A percentile compares a stretch with the other conserved stretches of the same genome.
Evolutionary conservation across 2,113 vertebrate species (phyloP).

Genomic region (Raja brachyura): DNA sequence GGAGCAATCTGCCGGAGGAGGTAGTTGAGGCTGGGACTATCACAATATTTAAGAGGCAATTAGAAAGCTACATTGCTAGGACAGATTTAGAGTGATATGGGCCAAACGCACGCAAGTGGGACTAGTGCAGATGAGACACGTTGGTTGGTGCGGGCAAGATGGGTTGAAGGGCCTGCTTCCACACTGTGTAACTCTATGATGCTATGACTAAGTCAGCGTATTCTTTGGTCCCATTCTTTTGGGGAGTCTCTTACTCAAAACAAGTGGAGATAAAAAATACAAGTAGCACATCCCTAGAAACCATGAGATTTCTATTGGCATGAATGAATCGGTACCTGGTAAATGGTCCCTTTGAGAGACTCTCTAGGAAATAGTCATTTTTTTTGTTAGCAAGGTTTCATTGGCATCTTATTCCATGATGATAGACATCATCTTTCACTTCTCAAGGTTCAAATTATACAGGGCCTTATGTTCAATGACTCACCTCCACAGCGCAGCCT

Average conservation of each 20-base stretch:
- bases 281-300: neutral
- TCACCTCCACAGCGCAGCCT: neutral
- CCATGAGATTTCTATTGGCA: neutral
- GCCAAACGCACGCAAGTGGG: neutral
- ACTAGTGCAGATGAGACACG: no score
- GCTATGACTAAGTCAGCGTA: no score
- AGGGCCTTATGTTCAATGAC: neutral
- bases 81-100: no score
- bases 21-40: no score
- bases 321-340: neutral
- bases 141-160: no score
- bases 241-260: neutral
- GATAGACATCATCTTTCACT: neutral
- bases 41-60: no score
- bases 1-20: no score
- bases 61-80: no score
- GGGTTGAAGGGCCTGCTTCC: no score
- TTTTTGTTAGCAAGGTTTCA: neutral
- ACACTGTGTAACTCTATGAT: no score
- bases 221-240: neutral
- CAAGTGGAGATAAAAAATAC: neutral
- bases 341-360: slow-evolving; percentile 14
- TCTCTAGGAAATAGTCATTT: no score
- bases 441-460: neutral
- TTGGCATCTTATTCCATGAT: neutral